phyloP scores from a whole-genome alignment of 2,888 invertebrate genomes.

The Salticus scenicus region DNA sequence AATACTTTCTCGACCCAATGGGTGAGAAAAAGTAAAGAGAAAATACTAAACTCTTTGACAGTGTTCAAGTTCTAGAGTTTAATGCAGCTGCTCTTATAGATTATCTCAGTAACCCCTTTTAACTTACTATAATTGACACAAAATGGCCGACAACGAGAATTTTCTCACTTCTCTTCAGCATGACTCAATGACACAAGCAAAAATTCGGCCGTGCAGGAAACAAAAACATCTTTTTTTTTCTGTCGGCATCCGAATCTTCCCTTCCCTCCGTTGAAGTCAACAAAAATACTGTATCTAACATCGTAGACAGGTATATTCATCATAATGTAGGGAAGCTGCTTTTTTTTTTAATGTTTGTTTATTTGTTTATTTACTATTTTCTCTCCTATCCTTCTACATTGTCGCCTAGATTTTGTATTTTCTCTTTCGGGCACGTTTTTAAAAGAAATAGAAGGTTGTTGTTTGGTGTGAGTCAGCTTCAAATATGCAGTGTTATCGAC shows the following conservation, averaged over 20 bases:
- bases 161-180: neutral
- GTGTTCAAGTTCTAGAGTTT: too few relatives aligned
- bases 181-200: neutral
- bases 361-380: neutral
- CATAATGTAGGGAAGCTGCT: neutral
- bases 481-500: constrained; percentile 12
- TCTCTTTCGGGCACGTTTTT: neutral
- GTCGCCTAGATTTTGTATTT: neutral
- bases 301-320: constrained; percentile 46
- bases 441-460: neutral
- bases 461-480: neutral
- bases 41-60: too few relatives aligned
- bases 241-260: neutral
- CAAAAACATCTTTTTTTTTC: neutral
- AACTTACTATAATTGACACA: neutral
- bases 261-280: constrained; percentile 22
- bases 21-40: too few relatives aligned
- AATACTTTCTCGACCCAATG: too few relatives aligned
- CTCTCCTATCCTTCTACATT: neutral
- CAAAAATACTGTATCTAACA: constrained; percentile 37
- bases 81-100: too few relatives aligned
- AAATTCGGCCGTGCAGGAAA: neutral
- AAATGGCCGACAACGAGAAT: neutral
- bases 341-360: neutral
- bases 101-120: neutral